Evolutionary conservation across 2,888 invertebrate species (phyloP), one percentile per base, ranked within the genome.

Genomic region (Barypeithes pellucidus): DNA sequence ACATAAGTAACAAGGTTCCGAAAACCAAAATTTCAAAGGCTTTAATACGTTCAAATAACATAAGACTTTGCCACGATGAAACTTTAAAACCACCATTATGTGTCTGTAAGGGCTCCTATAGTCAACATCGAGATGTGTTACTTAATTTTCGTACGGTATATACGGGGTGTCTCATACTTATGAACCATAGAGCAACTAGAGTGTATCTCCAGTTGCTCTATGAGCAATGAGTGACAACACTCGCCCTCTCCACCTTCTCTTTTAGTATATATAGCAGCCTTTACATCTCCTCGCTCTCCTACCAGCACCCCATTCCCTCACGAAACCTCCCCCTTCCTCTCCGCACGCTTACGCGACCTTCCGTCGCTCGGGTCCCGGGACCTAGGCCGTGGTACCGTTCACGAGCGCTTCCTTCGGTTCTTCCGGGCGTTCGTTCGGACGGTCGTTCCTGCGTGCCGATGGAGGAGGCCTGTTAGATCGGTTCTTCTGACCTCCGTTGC

Each of bases 341-440:
- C 50, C 14, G n/a, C 39, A 50, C 60, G 33, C 33, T 66, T 41
- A 36, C 41, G 61, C 33, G 66, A 47, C 29, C 18, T 60, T 52
- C n/a, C 41, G 22, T 70, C 16, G 22, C 16, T 29, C 33, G 12
- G 12, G 61, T 57, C 54, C 1, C 54, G 54, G 7, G 20, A 39
- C 75, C 85, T 88, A 89, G 85, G 89, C 84, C 69, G 85, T 88
- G 79, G 91, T 89, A 87, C 92, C 91, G 86, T 92, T 92, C 79
- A 91, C 89, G 86, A 91, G 88, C 84, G 90, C 87, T 86, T 90
- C 91, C 81, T 90, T 90, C 79, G 89, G 87, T 86, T 90, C 89
- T 22, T 72, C 71, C 1, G 52, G 18, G 8, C 43, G 14, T 2
- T 39, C 39, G 39, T n/a, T 39, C 7, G 29, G 29, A 8, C 67